A percentile compares a stretch with the other conserved stretches of the same genome.
These are phyloP conservation scores for Microctonus aethiopoides DNA, from an alignment of 2,888 invertebrate species.

Conservation along the genomic window DNA sequence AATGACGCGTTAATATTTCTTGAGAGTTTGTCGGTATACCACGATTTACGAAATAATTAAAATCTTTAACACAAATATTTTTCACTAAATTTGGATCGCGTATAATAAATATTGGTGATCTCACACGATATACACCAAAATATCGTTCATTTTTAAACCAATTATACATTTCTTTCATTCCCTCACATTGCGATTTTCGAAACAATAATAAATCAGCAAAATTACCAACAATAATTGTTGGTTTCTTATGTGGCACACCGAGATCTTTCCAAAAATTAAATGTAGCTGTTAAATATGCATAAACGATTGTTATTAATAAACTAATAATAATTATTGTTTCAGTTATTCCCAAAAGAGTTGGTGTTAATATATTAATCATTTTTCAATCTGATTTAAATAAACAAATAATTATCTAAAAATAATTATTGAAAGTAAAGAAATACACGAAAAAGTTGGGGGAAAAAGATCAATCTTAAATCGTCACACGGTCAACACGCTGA, in stretches of 20 bases:
- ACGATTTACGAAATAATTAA: slow-evolving; percentile 56
- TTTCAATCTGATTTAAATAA: no score
- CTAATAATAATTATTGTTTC: slow-evolving; percentile 42
- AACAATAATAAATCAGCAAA: slow-evolving; percentile 55
- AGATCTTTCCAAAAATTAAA: slow-evolving; percentile 58
- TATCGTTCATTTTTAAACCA: slow-evolving; percentile 57
- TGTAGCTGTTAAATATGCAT: slow-evolving; percentile 56
- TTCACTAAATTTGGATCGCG: slow-evolving; percentile 61
- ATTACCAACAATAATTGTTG: slow-evolving; percentile 59
- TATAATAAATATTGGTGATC: slow-evolving; percentile 57
- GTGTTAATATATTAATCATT: neutral
- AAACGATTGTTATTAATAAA: slow-evolving; percentile 45
- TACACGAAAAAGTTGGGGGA: no score
- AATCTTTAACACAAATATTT: slow-evolving; percentile 57
- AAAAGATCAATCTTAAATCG: no score
- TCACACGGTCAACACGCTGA: no score
- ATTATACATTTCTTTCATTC: slow-evolving; percentile 60
- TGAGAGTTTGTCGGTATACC: slow-evolving; percentile 59
- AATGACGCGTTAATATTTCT: slow-evolving; percentile 63
- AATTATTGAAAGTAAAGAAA: neutral
- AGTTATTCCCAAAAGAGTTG: slow-evolving; percentile 12
- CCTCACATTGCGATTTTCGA: slow-evolving; percentile 56
- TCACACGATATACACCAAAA: slow-evolving; percentile 59
- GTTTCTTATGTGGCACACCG: slow-evolving; percentile 57
- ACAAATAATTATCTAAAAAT: neutral